Evolutionary conservation across 2,113 vertebrate genomes (phyloP), one percentile per base, ranked within the genome.

Genomic region (Tragulus kanchil): DNA sequence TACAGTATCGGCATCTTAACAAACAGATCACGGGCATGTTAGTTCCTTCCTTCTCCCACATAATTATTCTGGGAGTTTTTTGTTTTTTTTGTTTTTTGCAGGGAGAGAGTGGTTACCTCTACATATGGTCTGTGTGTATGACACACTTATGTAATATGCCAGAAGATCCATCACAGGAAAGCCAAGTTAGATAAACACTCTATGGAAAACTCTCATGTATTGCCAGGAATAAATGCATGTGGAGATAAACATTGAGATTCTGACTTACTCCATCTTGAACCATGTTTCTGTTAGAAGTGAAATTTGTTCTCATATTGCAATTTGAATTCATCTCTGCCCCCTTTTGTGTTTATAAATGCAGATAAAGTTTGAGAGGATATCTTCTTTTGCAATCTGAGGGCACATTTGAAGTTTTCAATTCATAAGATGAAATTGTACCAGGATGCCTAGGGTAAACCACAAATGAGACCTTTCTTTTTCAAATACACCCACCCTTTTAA

Each of bases 181-280:
- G 90, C 61, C 89, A 94, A 75, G 36, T 59, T 52, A 93, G 6
- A 88, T 88, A 94, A 89, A 93, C 61, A n/a, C 85, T 88, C 11
- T 36, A 52, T 28, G 36, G 91, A 94, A 93, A 95, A 62, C 82
- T n/a, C 75, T 67, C 69, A 0, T 28, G 17, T 62, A 58, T 78
- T 98, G 97, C 36, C 97, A 98, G 56, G 36, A 97, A 89, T 97
- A 97, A 94, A 48, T 97, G 87, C 93, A 96, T 95, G 17, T 50
- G 12, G 0, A 79, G 67, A 84, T 96, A 97, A 98, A 98, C 90
- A 97, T 0, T 89, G 62, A 69, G 42, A 50, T 75, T 75, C 36
- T 85, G 92, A 50, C 94, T 95, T 90, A 93, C 93, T 97, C 82
- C 42, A 56, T 91, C 90, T 97, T 78, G 89, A 97, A 87, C 85